Evolutionary conservation across 2,888 invertebrate species (phyloP).

Genomic region (Sympetrum striolatum): DNA sequence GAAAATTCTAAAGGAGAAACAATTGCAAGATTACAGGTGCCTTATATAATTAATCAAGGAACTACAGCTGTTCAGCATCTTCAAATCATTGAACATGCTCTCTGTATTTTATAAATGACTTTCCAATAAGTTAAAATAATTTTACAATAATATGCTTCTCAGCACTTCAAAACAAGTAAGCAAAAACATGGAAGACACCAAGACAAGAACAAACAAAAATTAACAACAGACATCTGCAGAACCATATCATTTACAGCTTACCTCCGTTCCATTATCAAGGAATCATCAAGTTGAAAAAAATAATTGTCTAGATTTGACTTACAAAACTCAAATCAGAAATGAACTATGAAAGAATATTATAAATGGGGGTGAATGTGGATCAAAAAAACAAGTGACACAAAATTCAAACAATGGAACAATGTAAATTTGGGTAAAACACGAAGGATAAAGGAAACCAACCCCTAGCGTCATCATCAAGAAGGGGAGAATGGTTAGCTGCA

Average conservation of each 20-base stretch:
- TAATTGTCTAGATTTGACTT: not conserved
- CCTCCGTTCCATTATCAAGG: not conserved
- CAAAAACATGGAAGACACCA: not conserved
- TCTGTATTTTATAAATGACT: too few species aligned
- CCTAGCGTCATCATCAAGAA: conserved; percentile 52
- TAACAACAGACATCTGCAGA: not conserved
- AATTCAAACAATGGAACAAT: not conserved
- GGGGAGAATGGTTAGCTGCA: conserved; percentile 50
- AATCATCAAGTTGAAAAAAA: not conserved
- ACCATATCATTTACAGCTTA: not conserved
- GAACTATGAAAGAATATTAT: too few species aligned
- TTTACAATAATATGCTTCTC: too few species aligned
- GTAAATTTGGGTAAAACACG: not conserved
- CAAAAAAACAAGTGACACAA: not conserved
- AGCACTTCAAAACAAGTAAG: not conserved
- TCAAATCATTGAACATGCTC: too few species aligned
- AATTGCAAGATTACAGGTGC: too few species aligned
- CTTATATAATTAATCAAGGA: too few species aligned
- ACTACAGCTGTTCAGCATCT: too few species aligned
- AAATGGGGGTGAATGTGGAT: not conserved
- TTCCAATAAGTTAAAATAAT: too few species aligned
- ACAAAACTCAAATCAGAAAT: not conserved
- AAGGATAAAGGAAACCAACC: conserved; percentile 47
- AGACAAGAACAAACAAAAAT: not conserved
- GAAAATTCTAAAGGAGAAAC: too few species aligned